Percentiles rank a stretch among this genome's conserved stretches.
Evolutionary conservation across 2,797 vertebrate species (phyloP).

Genomic region (Loris lydekkerianus): DNA sequence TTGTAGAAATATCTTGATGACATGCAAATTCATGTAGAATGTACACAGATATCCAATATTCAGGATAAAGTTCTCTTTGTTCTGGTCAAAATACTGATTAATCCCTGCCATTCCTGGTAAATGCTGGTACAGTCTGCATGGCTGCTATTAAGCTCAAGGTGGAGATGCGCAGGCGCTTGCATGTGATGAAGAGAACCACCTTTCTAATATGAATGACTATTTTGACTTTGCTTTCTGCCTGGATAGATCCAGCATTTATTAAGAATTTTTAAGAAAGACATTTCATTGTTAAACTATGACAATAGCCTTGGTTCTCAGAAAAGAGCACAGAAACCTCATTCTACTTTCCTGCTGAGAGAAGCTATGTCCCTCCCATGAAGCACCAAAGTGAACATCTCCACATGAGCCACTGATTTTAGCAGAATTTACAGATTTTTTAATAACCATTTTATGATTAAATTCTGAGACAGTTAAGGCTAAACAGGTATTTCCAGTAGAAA

Average conservation of each 20-base stretch:
- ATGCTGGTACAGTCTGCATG: background rate
- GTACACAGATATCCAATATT: background rate
- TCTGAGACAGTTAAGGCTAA: background rate
- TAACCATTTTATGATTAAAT: background rate
- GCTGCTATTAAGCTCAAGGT: background rate
- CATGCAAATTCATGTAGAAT: background rate
- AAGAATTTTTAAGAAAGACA: conserved; percentile 10
- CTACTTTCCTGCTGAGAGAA: background rate
- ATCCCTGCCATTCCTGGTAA: background rate
- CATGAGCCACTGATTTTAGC: background rate
- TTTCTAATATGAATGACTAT: background rate
- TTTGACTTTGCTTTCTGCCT: background rate
- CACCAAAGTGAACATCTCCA: background rate
- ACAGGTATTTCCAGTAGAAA: background rate
- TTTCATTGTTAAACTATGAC: background rate
- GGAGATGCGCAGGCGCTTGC: background rate
- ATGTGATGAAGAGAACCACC: background rate
- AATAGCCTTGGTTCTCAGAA: conserved; percentile 24
- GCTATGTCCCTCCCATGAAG: background rate
- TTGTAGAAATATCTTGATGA: background rate
- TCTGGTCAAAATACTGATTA: background rate
- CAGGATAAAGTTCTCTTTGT: too few relatives aligned
- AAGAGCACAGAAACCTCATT: background rate
- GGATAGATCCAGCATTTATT: background rate
- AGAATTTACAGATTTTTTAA: background rate